These are phyloP conservation scores for Corythoichthys haematopterus DNA, from an alignment of 2,113 vertebrate genomes.

Conservation along the genomic window DNA sequence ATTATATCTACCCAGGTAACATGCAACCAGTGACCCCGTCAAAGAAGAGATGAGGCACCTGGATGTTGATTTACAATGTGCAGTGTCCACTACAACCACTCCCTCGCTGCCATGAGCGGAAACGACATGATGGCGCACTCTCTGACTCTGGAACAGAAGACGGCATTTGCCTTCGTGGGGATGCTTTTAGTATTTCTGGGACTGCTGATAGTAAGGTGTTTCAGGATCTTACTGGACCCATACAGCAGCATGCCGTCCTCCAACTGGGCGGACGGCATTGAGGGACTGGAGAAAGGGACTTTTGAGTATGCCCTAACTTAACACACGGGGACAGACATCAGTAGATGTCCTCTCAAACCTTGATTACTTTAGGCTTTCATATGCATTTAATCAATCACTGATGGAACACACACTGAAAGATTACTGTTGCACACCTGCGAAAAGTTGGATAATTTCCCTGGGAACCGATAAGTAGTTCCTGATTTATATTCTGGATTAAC, in stretches of 20 bases:
- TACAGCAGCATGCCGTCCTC: slow-evolving; percentile 98
- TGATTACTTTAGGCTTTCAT: slow-evolving; percentile 15
- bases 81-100: slow-evolving; percentile 86
- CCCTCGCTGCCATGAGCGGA: slow-evolving; percentile 84
- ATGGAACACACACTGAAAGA: slow-evolving; percentile 24
- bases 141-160: slow-evolving; percentile 94
- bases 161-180: slow-evolving; percentile 91
- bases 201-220: slow-evolving; percentile 91
- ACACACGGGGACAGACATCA: slow-evolving; percentile 50
- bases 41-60: slow-evolving; percentile 61
- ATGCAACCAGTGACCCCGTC: slow-evolving; percentile 56
- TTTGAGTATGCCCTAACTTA: slow-evolving; percentile 94
- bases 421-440: slow-evolving; percentile 22
- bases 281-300: slow-evolving; percentile 92
- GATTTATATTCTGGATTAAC: neutral
- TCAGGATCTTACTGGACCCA: slow-evolving; percentile 91
- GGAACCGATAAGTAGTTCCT: neutral
- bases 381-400: slow-evolving; percentile 4
- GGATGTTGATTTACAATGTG: slow-evolving; percentile 76
- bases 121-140: slow-evolving; percentile 82
- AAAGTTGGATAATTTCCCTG: neutral
- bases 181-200: slow-evolving; percentile 92
- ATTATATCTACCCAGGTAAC: slow-evolving; percentile 56
- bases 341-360: slow-evolving; percentile 20
- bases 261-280: slow-evolving; percentile 91